phyloP scores from a whole-genome alignment of 2,797 vertebrate species.

The Pterois miles region DNA sequence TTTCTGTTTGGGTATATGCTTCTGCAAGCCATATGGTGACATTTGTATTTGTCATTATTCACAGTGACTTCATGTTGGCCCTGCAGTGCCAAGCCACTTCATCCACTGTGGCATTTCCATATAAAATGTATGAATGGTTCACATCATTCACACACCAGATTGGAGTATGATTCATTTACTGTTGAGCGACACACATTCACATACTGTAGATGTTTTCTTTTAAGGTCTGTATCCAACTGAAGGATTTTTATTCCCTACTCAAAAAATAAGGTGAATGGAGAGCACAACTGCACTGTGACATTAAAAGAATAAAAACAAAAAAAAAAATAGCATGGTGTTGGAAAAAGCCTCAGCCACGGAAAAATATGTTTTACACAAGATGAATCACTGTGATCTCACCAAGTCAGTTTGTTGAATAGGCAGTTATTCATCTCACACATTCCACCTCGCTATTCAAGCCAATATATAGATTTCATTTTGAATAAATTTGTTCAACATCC shows the following conservation, averaged over 20 bases:
- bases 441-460: background rate
- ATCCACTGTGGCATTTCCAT: slow-evolving; percentile 40
- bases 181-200: background rate
- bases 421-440: background rate
- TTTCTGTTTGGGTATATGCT: background rate
- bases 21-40: slow-evolving; percentile 25
- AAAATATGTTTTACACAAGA: background rate
- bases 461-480: background rate
- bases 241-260: background rate
- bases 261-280: background rate
- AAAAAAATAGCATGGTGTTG: background rate
- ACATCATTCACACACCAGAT: slow-evolving; percentile 37
- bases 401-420: slow-evolving; percentile 8
- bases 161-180: slow-evolving; percentile 45
- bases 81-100: slow-evolving; percentile 31
- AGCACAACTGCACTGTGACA: background rate
- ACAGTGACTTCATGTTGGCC: slow-evolving; percentile 38
- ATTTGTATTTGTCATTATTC: slow-evolving; percentile 62
- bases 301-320: background rate
- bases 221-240: background rate
- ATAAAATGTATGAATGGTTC: slow-evolving; percentile 55
- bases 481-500: background rate
- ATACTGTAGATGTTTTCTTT: slow-evolving; percentile 18
- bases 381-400: slow-evolving; percentile 8
- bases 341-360: background rate